A percentile compares a stretch with the other conserved stretches of the same genome.
These are phyloP conservation scores for Tinamus major DNA, from an alignment of 2,797 vertebrate genomes.

Conservation along the genomic window DNA sequence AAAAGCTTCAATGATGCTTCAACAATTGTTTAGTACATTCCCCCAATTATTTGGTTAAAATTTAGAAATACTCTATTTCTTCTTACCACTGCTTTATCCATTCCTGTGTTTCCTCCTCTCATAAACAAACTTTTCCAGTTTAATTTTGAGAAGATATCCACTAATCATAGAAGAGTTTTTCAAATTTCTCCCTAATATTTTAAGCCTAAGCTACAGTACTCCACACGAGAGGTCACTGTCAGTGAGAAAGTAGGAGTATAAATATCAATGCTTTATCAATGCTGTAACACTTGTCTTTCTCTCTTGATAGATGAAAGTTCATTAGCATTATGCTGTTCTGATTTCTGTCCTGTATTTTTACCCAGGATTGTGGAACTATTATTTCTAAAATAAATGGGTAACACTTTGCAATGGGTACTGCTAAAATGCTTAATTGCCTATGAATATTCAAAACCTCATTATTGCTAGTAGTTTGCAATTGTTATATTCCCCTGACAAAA, in stretches of 20 bases:
- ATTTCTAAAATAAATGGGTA: constrained; percentile 74
- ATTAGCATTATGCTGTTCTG: not conserved
- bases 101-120: not conserved
- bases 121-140: not conserved
- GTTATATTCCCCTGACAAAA: constrained; percentile 77
- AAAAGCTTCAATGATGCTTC: not conserved
- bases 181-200: not conserved
- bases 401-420: constrained; percentile 65
- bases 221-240: not conserved
- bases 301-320: not conserved
- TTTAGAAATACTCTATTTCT: not conserved
- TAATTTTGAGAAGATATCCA: not conserved
- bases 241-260: not conserved
- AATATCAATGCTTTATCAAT: not conserved
- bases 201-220: not conserved
- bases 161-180: not conserved
- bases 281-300: not conserved
- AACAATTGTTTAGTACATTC: not conserved
- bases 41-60: not conserved
- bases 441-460: constrained; percentile 84
- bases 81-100: not conserved
- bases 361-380: constrained; percentile 64
- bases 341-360: constrained; percentile 32
- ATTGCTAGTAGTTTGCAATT: constrained; percentile 77
- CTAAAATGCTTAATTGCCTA: constrained; percentile 79